Evolutionary conservation across 2,888 invertebrate genomes (phyloP), one percentile per base, ranked within the genome.

Genomic region (Hyles lineata): DNA sequence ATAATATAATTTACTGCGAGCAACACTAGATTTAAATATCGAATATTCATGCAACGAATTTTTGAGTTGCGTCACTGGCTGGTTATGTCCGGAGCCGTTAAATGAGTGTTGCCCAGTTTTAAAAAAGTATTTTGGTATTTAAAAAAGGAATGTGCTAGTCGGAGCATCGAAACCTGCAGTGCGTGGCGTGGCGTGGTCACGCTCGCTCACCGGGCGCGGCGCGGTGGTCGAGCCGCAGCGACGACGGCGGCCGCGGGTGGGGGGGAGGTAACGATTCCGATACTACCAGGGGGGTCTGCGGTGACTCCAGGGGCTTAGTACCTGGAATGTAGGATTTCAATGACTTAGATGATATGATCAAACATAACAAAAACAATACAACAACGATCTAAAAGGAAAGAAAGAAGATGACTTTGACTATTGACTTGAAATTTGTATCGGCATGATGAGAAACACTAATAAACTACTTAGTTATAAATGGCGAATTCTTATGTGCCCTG

Each of bases 291-390:
- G 98, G 98, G 75, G 98, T 98, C 90, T 97, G 97, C 23, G 98
- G 98, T 70, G 97, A 97, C 82, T 98, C 98, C 86, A 97, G 92
- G 4, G 98, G 98, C 84, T 97, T 96, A 83, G 97, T 97, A 82
- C 95, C 95, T 95, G 87, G 9, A 81, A 82, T 73, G n/a, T n/a
- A 55, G 19, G 19, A n/a, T 19, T 55, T 19, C 8, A 15, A 55
- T 55, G 55, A n/a, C 55, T 55, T 55, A 19, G 7, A 55, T 19
- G 19, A 19, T 55, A 19, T 17, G 7, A 52, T 50, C 15, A 4
- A 55, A 43, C 11, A 43, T 43, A 43, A 11, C 43, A 43, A 11
- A 43, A 43, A 43, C 43, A 43, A 43, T 43, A 11, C 1, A 43
- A 43, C 43, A 11, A 1, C 43, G 11, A 43, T 43, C 43, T 43